These are phyloP conservation scores for Tetragnatha montana DNA, from an alignment of 2,888 invertebrate genomes.

Conservation along the genomic window DNA sequence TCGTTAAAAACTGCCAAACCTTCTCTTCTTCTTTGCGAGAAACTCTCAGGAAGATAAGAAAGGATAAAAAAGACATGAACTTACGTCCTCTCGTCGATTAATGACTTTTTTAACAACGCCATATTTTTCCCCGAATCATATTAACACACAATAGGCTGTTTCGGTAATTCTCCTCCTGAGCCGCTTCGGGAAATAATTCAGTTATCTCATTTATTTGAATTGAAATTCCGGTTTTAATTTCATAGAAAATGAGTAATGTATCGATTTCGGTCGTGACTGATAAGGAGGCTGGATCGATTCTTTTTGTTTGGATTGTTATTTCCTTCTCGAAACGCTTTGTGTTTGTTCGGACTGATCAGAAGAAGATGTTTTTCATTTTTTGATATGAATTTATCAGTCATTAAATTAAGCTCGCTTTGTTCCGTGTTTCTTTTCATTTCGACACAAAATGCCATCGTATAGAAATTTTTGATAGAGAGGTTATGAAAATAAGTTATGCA, in stretches of 20 bases:
- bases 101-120: neutral
- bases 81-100: neutral
- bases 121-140: neutral
- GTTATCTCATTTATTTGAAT: slow-evolving; percentile 53
- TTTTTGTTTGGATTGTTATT: neutral
- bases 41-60: neutral
- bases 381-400: no score
- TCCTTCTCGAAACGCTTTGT: neutral
- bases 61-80: neutral
- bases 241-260: slow-evolving; percentile 15
- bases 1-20: no score
- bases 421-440: no score
- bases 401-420: no score
- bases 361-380: no score
- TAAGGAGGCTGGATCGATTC: neutral
- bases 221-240: slow-evolving; percentile 58
- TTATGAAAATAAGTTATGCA: no score
- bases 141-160: neutral
- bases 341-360: no score
- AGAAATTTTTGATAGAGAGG: no score
- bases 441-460: no score
- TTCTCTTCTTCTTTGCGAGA: neutral
- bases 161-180: slow-evolving; percentile 16
- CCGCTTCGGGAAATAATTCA: slow-evolving; percentile 18
- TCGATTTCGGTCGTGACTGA: slow-evolving; percentile 5